These are phyloP conservation scores for Psettodes erumei DNA, from an alignment of 2,113 vertebrate species.

Conservation along the genomic window DNA sequence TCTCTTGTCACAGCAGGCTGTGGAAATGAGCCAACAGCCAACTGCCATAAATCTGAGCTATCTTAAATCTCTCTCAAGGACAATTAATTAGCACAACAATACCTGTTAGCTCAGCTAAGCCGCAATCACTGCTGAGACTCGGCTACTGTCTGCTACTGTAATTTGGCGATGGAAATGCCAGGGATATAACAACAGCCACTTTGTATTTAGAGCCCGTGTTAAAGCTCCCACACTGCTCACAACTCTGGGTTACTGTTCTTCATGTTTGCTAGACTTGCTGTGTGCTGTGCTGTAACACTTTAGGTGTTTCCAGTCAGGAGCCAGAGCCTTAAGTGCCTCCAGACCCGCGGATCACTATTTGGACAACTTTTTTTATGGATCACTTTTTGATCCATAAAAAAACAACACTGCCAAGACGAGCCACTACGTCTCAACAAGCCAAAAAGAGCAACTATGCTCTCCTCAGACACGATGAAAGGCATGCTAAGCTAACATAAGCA, in stretches of 20 bases:
- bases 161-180: background rate
- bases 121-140: background rate
- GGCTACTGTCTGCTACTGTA: background rate
- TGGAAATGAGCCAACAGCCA: background rate
- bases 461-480: conserved; percentile 44
- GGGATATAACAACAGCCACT: conserved; percentile 5
- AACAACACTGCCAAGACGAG: conserved; percentile 19
- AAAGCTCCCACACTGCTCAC: conserved; percentile 7
- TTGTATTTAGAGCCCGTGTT: conserved; percentile 6
- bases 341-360: conserved; percentile 51
- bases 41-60: too few species aligned
- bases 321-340: conserved; percentile 57
- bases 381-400: conserved; percentile 51
- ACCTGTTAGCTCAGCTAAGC: conserved; percentile 13
- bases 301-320: conserved; percentile 39
- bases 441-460: conserved; percentile 41
- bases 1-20: background rate
- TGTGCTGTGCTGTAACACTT: conserved; percentile 7
- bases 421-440: conserved; percentile 42
- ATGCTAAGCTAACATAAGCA: conserved; percentile 52
- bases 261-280: conserved; percentile 4
- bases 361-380: conserved; percentile 38
- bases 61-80: background rate
- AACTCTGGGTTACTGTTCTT: conserved; percentile 11
- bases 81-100: background rate